Base-by-base conservation (phyloP, 2,113 vertebrate species). In the Eupsittula cactorum region DNA sequence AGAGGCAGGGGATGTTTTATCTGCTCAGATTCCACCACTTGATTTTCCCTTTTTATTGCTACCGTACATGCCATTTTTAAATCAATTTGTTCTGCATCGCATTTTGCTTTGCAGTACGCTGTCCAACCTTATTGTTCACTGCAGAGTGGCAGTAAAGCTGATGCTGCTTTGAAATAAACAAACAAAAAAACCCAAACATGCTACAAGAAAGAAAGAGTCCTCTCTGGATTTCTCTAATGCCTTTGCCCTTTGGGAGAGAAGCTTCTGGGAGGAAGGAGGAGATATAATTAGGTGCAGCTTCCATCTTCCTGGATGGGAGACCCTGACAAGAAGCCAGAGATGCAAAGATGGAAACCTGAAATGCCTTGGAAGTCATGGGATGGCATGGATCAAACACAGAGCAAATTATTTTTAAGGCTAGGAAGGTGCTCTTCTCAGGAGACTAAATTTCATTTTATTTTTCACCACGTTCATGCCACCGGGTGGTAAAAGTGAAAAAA, bases 1-100 rank as follows among this genome's bases (percentile, higher is more conserved):
- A 89, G 50, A 64, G 42, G 10, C 49, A 53, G 20, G 4, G 3
- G 23, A 10, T 95, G 81, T 86, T 96, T 93, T 94, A 97, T 90
- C 93, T 89, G 86, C 90, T 91, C 73, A 70, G 92, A 96, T 91
- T 95, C 44, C 50, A 29, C 57, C 52, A 67, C 73, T 41, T 19
- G 37, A 96, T 94, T 89, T 90, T 33, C 75, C 44, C 35, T 87
- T 95, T 84, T 71, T 52, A 47, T 55, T 92, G 85, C 73, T 81
- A 90, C 85, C 47, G 42, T 95, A 92, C 53, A 42, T 90, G 86
- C 29, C 82, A 90, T 94, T 91, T 94, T 81, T 37, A 95, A 96
- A 96, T 71, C 93, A 94, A 79, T 79, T 96, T 96, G 64, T 83
- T 92, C 88, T 92, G 78, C 81, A 82, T 13, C 3, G 3, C 83